phyloP scores from a whole-genome alignment of 1,140 invertebrate genomes.

The Bursaphelenchus mucronatus region DNA sequence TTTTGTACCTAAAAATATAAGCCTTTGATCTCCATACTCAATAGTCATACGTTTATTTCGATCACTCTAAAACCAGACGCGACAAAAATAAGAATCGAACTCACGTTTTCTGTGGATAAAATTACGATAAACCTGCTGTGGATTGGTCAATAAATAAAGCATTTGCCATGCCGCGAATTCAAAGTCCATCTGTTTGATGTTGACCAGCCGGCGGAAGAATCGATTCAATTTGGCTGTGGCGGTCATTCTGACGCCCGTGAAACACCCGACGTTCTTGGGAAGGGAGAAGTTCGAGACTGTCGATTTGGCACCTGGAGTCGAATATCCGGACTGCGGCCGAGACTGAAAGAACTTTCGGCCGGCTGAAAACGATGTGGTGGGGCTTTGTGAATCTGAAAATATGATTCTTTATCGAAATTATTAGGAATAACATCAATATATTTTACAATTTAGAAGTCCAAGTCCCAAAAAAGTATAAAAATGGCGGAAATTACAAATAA shows the following conservation, averaged over 20 bases:
- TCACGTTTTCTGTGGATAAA: slow-evolving; percentile 96
- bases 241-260: slow-evolving; percentile 59
- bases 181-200: slow-evolving; percentile 98
- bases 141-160: slow-evolving; percentile 86
- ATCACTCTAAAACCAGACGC: not conserved
- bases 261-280: slow-evolving; percentile 49
- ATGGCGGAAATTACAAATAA: no score
- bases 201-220: slow-evolving; percentile 74
- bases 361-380: slow-evolving; percentile 39
- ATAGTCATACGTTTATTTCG: no score
- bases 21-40: no score
- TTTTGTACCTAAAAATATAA: slow-evolving; percentile 83
- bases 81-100: slow-evolving; percentile 57
- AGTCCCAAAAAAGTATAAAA: no score
- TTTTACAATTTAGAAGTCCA: no score
- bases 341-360: slow-evolving; percentile 21
- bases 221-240: slow-evolving; percentile 53
- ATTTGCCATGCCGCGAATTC: slow-evolving; percentile 99
- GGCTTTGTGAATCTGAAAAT: slow-evolving; percentile 25
- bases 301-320: slow-evolving; percentile 46
- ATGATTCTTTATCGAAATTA: not conserved
- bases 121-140: slow-evolving; percentile 93
- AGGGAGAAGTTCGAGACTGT: slow-evolving; percentile 43
- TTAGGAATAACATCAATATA: no score
- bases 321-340: slow-evolving; percentile 41